These are phyloP conservation scores for Onychomys arenicola DNA, from an alignment of 2,797 vertebrate species.

Conservation along the genomic window DNA sequence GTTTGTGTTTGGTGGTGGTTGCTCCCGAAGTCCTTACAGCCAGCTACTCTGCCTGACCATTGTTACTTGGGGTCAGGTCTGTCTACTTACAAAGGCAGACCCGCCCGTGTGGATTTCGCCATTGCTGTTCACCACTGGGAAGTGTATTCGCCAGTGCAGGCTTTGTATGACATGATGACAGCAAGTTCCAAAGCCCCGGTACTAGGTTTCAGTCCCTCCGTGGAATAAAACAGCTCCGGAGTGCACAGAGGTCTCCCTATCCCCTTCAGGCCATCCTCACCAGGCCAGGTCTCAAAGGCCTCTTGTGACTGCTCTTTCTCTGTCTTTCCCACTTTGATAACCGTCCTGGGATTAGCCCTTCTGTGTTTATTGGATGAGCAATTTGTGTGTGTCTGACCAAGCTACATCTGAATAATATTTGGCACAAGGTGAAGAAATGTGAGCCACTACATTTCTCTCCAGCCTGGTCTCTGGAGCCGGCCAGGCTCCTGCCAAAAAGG, in stretches of 20 bases:
- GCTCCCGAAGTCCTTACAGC: neutral
- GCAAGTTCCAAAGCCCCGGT: conserved; percentile 26
- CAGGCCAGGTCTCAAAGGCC: conserved; percentile 52
- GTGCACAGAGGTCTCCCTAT: conserved; percentile 23
- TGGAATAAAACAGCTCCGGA: conserved; percentile 50
- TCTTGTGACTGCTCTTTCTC: conserved; percentile 59
- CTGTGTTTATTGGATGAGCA: conserved; percentile 81
- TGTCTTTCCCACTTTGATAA: conserved; percentile 77
- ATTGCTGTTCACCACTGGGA: neutral
- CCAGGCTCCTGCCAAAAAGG: conserved; percentile 61
- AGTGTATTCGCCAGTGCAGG: neutral
- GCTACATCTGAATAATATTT: conserved; percentile 79
- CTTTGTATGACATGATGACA: conserved; percentile 41
- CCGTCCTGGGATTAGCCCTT: conserved; percentile 76
- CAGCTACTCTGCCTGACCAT: neutral
- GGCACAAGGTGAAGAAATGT: conserved; percentile 77
- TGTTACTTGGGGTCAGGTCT: neutral
- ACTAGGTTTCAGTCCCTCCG: conserved; percentile 66
- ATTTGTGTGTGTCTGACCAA: conserved; percentile 82
- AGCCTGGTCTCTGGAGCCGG: conserved; percentile 70
- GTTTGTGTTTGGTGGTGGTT: neutral
- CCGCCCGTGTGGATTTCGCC: conserved; percentile 26
- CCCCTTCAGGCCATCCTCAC: conserved; percentile 10
- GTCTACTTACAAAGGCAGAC: conserved; percentile 37
- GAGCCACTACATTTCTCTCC: conserved; percentile 68